These are phyloP conservation scores for Lepidurus apus DNA, from an alignment of 1,140 invertebrate genomes.

Conservation along the genomic window DNA sequence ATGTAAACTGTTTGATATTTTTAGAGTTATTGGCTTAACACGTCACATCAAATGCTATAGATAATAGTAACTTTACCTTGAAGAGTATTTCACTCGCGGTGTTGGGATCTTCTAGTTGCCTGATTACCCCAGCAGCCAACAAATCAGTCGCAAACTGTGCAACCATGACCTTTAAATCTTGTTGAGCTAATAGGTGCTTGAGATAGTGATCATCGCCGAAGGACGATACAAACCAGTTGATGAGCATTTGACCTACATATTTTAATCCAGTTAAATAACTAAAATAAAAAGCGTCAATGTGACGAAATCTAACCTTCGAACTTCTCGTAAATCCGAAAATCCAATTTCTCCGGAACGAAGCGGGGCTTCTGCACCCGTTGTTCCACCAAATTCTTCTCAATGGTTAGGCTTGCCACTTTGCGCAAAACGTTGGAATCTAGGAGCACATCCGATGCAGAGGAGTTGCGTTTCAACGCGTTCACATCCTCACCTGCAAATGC, in stretches of 20 bases:
- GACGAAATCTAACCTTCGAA: conserved; percentile 68
- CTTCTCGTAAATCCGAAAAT: conserved; percentile 75
- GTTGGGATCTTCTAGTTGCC: conserved; percentile 66
- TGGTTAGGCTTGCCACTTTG: conserved; percentile 73
- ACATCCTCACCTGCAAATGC: conserved; percentile 23
- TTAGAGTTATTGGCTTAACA: not conserved
- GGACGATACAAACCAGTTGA: conserved; percentile 80
- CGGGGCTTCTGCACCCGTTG: conserved; percentile 59
- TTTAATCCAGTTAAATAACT: not conserved
- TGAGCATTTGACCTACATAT: conserved; percentile 72
- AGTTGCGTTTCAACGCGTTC: conserved; percentile 44
- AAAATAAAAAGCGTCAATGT: not conserved
- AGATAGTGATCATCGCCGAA: conserved; percentile 63
- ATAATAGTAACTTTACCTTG: conserved; percentile 55
- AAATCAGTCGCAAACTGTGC: conserved; percentile 80
- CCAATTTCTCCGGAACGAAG: conserved; percentile 73
- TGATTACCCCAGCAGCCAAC: conserved; percentile 77
- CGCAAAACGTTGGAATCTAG: conserved; percentile 63
- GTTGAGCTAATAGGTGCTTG: conserved; percentile 54
- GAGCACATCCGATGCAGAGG: conserved; percentile 46
- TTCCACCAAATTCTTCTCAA: conserved; percentile 60
- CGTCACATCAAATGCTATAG: not conserved
- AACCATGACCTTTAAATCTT: conserved; percentile 67
- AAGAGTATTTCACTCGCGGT: conserved; percentile 60
- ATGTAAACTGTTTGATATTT: conserved; percentile 18